A percentile compares a stretch with the other conserved stretches of the same genome.
These are phyloP conservation scores for Copidosoma floridanum DNA, from an alignment of 1,140 invertebrate genomes.

Conservation along the genomic window DNA sequence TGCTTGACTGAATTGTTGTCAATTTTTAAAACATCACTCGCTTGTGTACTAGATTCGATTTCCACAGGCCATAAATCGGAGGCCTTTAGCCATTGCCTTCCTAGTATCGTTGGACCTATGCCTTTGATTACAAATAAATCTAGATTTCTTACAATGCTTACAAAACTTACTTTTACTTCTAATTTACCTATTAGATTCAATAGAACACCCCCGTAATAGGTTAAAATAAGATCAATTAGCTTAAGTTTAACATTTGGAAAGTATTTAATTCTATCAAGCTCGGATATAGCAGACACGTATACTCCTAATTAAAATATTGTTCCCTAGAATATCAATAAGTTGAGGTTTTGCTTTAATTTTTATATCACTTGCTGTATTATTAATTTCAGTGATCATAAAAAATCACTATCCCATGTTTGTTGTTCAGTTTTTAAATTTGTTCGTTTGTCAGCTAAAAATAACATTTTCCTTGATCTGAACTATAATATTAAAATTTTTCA, in stretches of 20 bases:
- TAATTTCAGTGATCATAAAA: too few species aligned
- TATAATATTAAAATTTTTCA: too few species aligned
- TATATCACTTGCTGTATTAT: background rate
- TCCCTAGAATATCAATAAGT: background rate
- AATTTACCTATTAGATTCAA: background rate
- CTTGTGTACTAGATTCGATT: background rate
- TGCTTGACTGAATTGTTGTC: background rate
- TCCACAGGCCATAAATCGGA: constrained; percentile 9
- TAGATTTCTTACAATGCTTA: background rate
- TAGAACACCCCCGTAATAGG: background rate
- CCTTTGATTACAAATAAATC: constrained; percentile 15
- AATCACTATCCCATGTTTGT: too few species aligned
- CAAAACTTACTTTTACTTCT: constrained; percentile 1
- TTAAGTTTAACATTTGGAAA: constrained; percentile 3
- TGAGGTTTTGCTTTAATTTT: constrained; percentile 1
- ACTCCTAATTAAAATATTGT: background rate
- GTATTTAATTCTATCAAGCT: background rate
- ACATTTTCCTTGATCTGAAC: too few species aligned
- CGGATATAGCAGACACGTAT: background rate
- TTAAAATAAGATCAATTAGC: background rate
- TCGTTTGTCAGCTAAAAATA: too few species aligned
- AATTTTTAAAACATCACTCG: background rate
- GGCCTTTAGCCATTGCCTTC: constrained; percentile 15
- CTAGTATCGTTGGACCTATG: constrained; percentile 1
- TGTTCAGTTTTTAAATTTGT: too few species aligned